phyloP scores from a whole-genome alignment of 2,888 invertebrate genomes.

The Campoplex capitator region DNA sequence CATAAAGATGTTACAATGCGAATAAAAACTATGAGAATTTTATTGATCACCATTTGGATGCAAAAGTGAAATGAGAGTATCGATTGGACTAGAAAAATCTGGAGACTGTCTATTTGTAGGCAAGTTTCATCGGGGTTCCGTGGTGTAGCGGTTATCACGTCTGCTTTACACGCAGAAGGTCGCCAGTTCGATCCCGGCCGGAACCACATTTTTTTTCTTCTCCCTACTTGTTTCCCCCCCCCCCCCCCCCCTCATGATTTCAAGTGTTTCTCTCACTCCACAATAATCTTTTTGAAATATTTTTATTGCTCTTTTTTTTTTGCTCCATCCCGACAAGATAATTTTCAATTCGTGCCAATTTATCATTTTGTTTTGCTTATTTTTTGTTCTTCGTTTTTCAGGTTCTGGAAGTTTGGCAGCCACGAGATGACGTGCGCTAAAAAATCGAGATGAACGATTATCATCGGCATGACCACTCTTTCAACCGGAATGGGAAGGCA shows the following conservation, averaged over 20 bases:
- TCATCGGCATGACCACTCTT: slow-evolving; percentile 78
- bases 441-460: slow-evolving; percentile 75
- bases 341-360: slow-evolving; percentile 13
- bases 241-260: background rate
- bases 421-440: slow-evolving; percentile 65
- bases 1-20: background rate
- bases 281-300: background rate
- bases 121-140: slow-evolving; percentile 73
- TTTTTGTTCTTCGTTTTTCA: slow-evolving; percentile 12
- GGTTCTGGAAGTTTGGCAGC: slow-evolving; percentile 39
- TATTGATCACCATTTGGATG: background rate
- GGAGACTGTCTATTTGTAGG: background rate
- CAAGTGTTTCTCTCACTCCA: background rate
- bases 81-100: background rate
- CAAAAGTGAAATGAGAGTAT: background rate
- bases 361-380: slow-evolving; percentile 28
- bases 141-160: slow-evolving; percentile 82
- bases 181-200: slow-evolving; percentile 82
- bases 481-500: slow-evolving; percentile 82
- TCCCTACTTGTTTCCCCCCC: background rate
- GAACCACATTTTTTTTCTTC: slow-evolving; percentile 73
- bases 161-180: slow-evolving; percentile 83
- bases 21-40: background rate
- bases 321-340: background rate
- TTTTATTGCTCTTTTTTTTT: background rate